Base-by-base conservation (phyloP, 1,140 invertebrate genomes). In the Calliphora vicina region DNA sequence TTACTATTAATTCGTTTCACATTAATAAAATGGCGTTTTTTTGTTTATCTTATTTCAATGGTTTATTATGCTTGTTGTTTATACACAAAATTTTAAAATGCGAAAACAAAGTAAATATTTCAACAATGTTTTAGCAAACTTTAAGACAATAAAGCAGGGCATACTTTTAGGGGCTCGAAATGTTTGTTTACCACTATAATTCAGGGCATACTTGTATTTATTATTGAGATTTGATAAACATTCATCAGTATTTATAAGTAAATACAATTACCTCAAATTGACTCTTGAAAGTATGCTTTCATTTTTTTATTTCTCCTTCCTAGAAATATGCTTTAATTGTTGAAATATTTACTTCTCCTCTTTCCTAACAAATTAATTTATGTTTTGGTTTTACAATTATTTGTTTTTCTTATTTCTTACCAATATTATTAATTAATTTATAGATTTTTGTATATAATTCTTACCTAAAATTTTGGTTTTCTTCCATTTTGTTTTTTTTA, bases 401-500 rank as follows among this genome's bases (percentile, higher is more conserved):
- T 25, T 12, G 1, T 9, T 3, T 1, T 27, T 35, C 6, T 8
- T n/a, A n/a, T n/a, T n/a, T 2, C 35, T 35, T 35, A 35, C 35
- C 6, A 35, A 35, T 35, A 73, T 6, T 73, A 17, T 35, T 29
- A 26, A 27, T 73, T 35, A 15, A 17, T 78, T 45, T 78, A 25
- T 43, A 45, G 13, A 25, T 78, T 35, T 29, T 76, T 78, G 35
- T 78, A 78, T 78, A 20, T 78, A 74, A 17, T 23, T 23, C 74
- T 78, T 78, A 78, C 35, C 74, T 78, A 78, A 78, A 25, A 20
- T 23, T 78, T 43, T n/a, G n/a, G 15, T 74, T 74, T 74, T 74
- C 10, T 74, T 74, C 8, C 25, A 35, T 27, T n/a, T n/a, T n/a
- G n/a, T n/a, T n/a, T n/a, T n/a, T n/a, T n/a, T n/a, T 78, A 43